Conservation (phyloP, 2,888 invertebrate species). For the Athalia circularis region DNA sequence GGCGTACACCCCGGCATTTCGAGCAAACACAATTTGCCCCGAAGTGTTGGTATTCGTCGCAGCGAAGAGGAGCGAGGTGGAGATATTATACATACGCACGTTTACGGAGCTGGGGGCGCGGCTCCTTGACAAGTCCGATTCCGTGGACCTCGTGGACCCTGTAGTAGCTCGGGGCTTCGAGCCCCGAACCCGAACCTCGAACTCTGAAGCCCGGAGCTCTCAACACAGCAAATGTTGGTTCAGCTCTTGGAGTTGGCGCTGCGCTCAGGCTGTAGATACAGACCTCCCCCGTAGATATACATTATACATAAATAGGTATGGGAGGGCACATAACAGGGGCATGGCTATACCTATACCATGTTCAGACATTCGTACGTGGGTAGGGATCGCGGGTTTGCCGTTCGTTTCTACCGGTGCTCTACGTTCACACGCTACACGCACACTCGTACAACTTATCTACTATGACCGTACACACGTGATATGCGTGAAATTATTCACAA, state of each 20-base stretch:
- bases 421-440: not conserved
- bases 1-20: no score
- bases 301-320: not conserved
- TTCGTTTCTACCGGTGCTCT: no score
- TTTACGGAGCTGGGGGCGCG: not conserved
- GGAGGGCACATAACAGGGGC: no score
- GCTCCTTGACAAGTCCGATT: constrained; percentile 22
- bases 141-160: constrained; percentile 35
- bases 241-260: constrained; percentile 41
- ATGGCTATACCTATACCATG: not conserved
- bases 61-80: not conserved
- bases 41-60: constrained; percentile 37
- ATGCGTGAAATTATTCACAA: no score
- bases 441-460: not conserved
- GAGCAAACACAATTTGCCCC: not conserved
- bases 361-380: no score
- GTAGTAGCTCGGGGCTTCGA: constrained; percentile 7
- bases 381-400: no score
- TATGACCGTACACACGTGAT: not conserved
- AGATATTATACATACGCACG: not conserved
- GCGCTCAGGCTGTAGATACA: constrained; percentile 41
- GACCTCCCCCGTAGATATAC: constrained; percentile 1
- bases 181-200: constrained; percentile 11
- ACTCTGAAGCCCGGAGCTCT: constrained; percentile 38
- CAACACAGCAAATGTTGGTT: constrained; percentile 47